These are phyloP conservation scores for Tachyglossus aculeatus DNA, from an alignment of 2,797 vertebrate species.

Conservation along the genomic window DNA sequence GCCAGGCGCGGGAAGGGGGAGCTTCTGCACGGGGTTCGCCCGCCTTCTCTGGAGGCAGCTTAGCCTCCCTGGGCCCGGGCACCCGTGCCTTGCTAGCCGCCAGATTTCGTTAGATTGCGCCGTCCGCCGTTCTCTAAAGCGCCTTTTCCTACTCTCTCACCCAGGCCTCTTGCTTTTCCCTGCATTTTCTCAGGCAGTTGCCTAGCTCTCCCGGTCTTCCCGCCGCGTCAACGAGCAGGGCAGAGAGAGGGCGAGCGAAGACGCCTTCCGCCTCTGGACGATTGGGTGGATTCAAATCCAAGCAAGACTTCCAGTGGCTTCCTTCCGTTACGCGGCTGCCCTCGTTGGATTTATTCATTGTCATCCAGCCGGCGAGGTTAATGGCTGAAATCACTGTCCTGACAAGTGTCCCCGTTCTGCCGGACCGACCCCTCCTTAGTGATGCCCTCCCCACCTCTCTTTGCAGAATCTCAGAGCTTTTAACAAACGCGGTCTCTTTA, in stretches of 20 bases:
- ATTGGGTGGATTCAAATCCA: not conserved
- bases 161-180: not conserved
- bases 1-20: not conserved
- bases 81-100: not conserved
- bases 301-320: not conserved
- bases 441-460: not conserved
- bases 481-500: constrained; percentile 70
- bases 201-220: not conserved
- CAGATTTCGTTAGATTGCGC: not conserved
- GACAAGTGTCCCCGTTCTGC: not conserved
- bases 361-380: not conserved
- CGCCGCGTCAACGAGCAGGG: not conserved
- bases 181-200: not conserved
- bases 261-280: not conserved
- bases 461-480: not conserved
- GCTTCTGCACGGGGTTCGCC: not conserved
- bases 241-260: not conserved
- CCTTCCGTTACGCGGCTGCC: not conserved
- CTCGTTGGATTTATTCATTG: not conserved
- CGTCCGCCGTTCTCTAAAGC: too few relatives aligned
- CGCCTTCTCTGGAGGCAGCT: not conserved
- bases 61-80: not conserved
- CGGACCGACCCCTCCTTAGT: not conserved
- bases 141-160: not conserved
- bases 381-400: not conserved